Percentiles rank a stretch among this genome's conserved stretches.
Conservation (phyloP, 2,888 invertebrate species). For the Sesia apiformis region DNA sequence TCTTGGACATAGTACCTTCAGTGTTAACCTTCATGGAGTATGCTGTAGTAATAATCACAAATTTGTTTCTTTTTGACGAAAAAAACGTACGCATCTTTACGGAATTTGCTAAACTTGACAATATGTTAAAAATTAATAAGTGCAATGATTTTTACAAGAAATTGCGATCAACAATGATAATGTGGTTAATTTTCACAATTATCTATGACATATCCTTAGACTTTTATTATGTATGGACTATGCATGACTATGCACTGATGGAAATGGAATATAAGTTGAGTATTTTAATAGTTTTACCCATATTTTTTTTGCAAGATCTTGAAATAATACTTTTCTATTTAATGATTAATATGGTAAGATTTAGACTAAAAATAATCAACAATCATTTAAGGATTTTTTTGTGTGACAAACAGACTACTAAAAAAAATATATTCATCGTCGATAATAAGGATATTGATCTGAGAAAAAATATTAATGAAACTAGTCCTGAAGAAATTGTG, state of each 20-base stretch:
- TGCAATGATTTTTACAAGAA: slow-evolving; percentile 1
- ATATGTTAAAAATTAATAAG: not conserved
- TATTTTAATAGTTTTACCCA: not conserved
- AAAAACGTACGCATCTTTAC: slow-evolving; percentile 3
- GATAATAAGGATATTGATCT: not conserved
- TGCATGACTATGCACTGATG: not conserved
- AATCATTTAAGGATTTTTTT: not conserved
- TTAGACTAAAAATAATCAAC: slow-evolving; percentile 4
- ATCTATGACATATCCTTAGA: not conserved
- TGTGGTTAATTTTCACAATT: not conserved
- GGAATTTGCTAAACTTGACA: slow-evolving; percentile 3
- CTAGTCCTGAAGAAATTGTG: no score
- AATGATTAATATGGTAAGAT: slow-evolving; percentile 2
- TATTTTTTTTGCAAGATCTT: not conserved
- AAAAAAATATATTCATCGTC: not conserved
- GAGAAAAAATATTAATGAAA: not conserved
- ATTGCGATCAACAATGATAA: not conserved
- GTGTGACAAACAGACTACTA: not conserved
- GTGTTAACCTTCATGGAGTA: slow-evolving; percentile 2
- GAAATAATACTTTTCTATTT: slow-evolving; percentile 3
- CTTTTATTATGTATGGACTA: no score
- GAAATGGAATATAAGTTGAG: not conserved
- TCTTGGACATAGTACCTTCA: slow-evolving; percentile 1
- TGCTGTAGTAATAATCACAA: not conserved
- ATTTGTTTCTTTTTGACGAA: not conserved